Evolutionary conservation across 2,113 vertebrate species (phyloP), one percentile per base, ranked within the genome.

Genomic region (Bucco capensis): DNA sequence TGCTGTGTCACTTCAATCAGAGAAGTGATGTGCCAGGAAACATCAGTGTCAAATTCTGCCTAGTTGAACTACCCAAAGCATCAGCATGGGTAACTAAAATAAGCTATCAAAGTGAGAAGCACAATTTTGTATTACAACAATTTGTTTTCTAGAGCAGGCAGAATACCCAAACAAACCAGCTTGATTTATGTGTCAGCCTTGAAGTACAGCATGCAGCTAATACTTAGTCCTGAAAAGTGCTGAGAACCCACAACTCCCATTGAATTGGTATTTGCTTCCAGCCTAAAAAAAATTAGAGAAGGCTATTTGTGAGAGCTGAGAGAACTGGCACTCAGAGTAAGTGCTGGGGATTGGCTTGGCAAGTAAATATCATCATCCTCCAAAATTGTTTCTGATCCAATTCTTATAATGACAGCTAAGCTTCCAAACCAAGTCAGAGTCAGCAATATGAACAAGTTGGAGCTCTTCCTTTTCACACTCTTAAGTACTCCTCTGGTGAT

Each of bases 381-480:
- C 94, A 73, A 78, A 90, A 95, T 57, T 86, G 92, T 92, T 95
- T 90, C 86, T 95, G 92, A 96, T 95, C 93, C 92, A 88, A 78
- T 88, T 93, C 83, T 94, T 57, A 22, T 94, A 95, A 94, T 94
- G 90, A 75, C 77, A 86, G 90, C 90, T 94, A 88, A 95, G 90
- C 88, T 94, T 86, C 93, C 94, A 94, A 94, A 93, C 50, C 30
- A 75, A 81, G 69, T 71, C 56, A 19, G 76, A 93, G 86, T 95
- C 86, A 94, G 88, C 90, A 90, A n/a, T 67, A 60, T 2, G 9
- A 95, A 46, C 57, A 74, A 78, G 86, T 38, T 79, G 51, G 60
- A 80, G 53, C 69, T 72, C 49, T 77, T 86, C 75, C 60, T 79
- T 79, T 85, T 37, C 57, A 37, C 49, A 10, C 38, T 31, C 24